A percentile compares a stretch with the other conserved stretches of the same genome.
Evolutionary conservation across 2,888 invertebrate species (phyloP).

Genomic region (Matsumyia berberina): DNA sequence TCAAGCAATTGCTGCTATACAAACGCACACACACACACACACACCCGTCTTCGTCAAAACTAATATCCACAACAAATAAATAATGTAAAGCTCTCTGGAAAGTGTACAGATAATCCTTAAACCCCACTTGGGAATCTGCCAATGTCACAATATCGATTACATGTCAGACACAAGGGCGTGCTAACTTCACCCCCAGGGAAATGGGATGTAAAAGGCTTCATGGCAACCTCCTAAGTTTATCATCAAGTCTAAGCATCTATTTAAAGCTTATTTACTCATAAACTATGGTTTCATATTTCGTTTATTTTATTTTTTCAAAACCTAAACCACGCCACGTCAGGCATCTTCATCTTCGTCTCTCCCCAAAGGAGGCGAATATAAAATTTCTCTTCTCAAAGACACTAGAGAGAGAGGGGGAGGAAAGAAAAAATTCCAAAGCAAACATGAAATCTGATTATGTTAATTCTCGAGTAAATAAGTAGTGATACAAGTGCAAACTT

Average conservation of each 20-base stretch:
- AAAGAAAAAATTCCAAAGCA: conserved; percentile 29
- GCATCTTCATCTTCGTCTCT: background rate
- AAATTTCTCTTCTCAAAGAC: background rate
- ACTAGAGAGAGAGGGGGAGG: background rate
- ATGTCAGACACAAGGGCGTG: conserved; percentile 18
- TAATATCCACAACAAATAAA: conserved; percentile 53
- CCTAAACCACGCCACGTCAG: background rate
- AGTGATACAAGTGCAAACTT: conserved; percentile 69
- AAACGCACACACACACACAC: no score
- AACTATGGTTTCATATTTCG: conserved; percentile 56
- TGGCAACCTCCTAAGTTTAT: conserved; percentile 1
- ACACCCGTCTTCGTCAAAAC: conserved; percentile 31
- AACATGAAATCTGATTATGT: conserved; percentile 74
- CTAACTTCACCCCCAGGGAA: conserved; percentile 11
- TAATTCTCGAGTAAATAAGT: conserved; percentile 67
- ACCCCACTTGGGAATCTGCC: conserved; percentile 33
- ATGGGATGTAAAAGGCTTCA: background rate
- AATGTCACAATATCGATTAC: conserved; percentile 57
- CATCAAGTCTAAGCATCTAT: conserved; percentile 32
- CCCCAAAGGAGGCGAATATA: conserved; percentile 2
- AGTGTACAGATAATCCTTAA: conserved; percentile 29
- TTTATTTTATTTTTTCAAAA: background rate
- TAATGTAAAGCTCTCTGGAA: conserved; percentile 40
- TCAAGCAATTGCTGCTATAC: no score
- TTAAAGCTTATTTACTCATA: conserved; percentile 50